Conservation (phyloP, 2,888 invertebrate species). For the Petrophora chlorosata region DNA sequence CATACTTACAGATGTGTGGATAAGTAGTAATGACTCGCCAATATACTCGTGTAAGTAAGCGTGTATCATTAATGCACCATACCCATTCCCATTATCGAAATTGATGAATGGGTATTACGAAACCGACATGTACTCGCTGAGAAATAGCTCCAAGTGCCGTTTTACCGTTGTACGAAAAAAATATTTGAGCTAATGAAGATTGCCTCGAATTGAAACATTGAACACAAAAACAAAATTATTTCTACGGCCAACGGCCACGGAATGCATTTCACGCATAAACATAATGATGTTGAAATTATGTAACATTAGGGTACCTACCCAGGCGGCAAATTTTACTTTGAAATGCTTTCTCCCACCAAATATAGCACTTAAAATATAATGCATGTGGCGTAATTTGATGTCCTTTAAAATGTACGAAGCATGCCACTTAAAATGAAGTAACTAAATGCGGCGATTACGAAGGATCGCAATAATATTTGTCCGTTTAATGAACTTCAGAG, state of each 20-base stretch:
- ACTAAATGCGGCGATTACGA: constrained; percentile 6
- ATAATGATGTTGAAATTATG: constrained; percentile 2
- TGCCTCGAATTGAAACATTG: constrained; percentile 30
- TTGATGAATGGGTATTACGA: constrained; percentile 40
- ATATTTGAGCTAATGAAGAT: constrained; percentile 39
- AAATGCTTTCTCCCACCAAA: too few species aligned
- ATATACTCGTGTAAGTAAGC: constrained; percentile 55
- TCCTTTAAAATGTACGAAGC: neutral
- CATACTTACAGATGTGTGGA: constrained; percentile 39
- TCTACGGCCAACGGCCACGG: too few species aligned
- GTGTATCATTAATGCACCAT: constrained; percentile 55
- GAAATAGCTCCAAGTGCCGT: constrained; percentile 39
- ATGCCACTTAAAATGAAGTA: constrained; percentile 12
- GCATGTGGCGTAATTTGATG: constrained; percentile 2
- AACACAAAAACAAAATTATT: too few species aligned
- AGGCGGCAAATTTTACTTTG: too few species aligned
- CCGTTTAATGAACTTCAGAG: constrained; percentile 12
- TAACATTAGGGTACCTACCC: too few species aligned
- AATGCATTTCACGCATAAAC: constrained; percentile 7
- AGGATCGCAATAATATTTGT: constrained; percentile 11
- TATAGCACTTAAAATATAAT: neutral
- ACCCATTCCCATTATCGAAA: constrained; percentile 61
- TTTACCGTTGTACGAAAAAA: constrained; percentile 26
- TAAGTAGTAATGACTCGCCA: constrained; percentile 57
- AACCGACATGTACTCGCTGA: constrained; percentile 38